Percentiles rank a stretch among this genome's conserved stretches.
Conservation (phyloP, 2,797 vertebrate genomes). For the Falco columbarius region DNA sequence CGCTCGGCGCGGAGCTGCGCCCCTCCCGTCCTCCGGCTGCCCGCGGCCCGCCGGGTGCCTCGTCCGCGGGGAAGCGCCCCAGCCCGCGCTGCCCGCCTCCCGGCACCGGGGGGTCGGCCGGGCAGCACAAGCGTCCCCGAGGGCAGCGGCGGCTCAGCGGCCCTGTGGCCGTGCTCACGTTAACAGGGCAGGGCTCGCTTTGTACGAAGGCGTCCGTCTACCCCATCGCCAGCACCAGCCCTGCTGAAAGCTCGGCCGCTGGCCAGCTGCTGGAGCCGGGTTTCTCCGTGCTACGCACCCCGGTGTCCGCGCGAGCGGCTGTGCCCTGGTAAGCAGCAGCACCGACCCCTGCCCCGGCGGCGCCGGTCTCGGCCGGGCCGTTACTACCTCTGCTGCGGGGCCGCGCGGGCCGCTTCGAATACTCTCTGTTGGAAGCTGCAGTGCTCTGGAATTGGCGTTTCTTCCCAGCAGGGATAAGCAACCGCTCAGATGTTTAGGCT, state of each 20-base stretch:
- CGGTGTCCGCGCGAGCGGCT: neutral
- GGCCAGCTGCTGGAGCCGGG: neutral
- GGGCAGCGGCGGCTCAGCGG: neutral
- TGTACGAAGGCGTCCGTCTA: neutral
- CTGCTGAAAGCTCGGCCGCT: neutral
- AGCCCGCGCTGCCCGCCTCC: neutral
- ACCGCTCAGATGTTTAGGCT: neutral
- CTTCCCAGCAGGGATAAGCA: neutral
- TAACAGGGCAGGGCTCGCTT: neutral
- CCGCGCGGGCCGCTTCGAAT: neutral
- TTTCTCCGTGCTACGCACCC: accelerated
- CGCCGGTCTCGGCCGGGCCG: neutral
- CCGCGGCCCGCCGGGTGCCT: neutral
- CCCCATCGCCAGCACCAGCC: too few relatives aligned
- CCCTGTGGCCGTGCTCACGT: accelerated
- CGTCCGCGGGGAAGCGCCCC: neutral
- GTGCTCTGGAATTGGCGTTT: neutral
- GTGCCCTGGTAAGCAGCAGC: neutral
- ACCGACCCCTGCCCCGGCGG: neutral
- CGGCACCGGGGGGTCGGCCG: neutral
- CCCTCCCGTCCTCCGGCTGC: neutral
- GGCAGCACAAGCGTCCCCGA: neutral
- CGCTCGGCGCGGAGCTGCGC: neutral
- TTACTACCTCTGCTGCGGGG: neutral
- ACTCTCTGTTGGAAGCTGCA: accelerated